Conservation (phyloP, 2,888 invertebrate genomes). For the Cephus pygmeus region DNA sequence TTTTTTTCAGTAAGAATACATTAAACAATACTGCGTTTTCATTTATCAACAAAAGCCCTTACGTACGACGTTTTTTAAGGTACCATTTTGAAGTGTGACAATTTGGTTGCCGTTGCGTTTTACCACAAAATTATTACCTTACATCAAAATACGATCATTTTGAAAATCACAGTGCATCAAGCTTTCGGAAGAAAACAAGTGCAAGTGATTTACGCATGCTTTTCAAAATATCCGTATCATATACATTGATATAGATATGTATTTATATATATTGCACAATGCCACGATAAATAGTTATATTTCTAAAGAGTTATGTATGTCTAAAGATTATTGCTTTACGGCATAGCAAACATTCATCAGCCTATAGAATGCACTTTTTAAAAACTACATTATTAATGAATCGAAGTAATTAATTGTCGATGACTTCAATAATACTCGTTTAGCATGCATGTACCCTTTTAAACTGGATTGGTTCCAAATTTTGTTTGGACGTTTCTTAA, state of each 20-base stretch:
- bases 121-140: constrained; percentile 12
- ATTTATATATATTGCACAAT: constrained; percentile 32
- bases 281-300: constrained; percentile 31
- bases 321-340: no score
- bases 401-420: background rate
- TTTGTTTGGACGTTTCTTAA: constrained; percentile 1
- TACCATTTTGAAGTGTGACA: constrained; percentile 59
- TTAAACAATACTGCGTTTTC: background rate
- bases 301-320: constrained; percentile 9
- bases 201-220: background rate
- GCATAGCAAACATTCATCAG: no score
- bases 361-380: background rate
- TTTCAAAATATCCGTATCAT: background rate
- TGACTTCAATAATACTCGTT: background rate
- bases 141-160: constrained; percentile 1
- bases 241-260: background rate
- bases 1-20: background rate
- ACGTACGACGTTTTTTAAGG: constrained; percentile 42
- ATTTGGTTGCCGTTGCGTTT: constrained; percentile 44
- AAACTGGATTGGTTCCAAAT: background rate
- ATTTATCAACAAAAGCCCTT: background rate
- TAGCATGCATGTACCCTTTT: background rate
- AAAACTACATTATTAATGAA: background rate
- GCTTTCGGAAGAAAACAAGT: background rate
- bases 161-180: background rate